Evolutionary conservation across 2,113 vertebrate species (phyloP).

Genomic region (Menidia beryllina): DNA sequence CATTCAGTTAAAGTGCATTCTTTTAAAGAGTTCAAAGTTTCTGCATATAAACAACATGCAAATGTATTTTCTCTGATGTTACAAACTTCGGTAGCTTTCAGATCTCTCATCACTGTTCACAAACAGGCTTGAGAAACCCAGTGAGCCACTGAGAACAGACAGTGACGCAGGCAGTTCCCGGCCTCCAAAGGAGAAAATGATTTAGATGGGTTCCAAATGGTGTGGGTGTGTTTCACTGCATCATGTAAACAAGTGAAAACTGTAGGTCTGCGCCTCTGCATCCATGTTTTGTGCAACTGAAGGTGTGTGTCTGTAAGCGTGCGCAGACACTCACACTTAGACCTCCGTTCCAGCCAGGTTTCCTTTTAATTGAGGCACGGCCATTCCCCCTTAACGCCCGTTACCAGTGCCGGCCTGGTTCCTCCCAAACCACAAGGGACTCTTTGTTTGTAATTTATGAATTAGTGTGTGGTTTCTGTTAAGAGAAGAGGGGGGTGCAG

Average conservation of each 20-base stretch:
- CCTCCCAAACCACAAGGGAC: constrained; percentile 76
- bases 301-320: constrained; percentile 26
- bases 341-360: constrained; percentile 46
- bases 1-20: too few species aligned
- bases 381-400: constrained; percentile 34
- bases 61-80: too few species aligned
- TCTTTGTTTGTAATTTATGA: constrained; percentile 76
- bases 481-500: constrained; percentile 38
- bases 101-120: constrained; percentile 26
- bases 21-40: too few species aligned
- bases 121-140: constrained; percentile 29
- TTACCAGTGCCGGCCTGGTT: constrained; percentile 39
- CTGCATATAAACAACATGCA: too few species aligned
- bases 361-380: constrained; percentile 40
- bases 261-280: constrained; percentile 13
- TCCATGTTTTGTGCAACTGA: constrained; percentile 16
- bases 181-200: constrained; percentile 30
- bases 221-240: constrained; percentile 19
- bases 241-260: constrained; percentile 20
- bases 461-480: constrained; percentile 76
- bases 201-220: constrained; percentile 53
- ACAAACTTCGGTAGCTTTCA: too few species aligned
- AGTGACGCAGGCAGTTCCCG: constrained; percentile 48
- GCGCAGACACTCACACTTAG: constrained; percentile 45
- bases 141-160: constrained; percentile 12